Percentiles rank a stretch among this genome's conserved stretches.
phyloP scores from a whole-genome alignment of 2,888 invertebrate species.

The Gymnocheta viridis region DNA sequence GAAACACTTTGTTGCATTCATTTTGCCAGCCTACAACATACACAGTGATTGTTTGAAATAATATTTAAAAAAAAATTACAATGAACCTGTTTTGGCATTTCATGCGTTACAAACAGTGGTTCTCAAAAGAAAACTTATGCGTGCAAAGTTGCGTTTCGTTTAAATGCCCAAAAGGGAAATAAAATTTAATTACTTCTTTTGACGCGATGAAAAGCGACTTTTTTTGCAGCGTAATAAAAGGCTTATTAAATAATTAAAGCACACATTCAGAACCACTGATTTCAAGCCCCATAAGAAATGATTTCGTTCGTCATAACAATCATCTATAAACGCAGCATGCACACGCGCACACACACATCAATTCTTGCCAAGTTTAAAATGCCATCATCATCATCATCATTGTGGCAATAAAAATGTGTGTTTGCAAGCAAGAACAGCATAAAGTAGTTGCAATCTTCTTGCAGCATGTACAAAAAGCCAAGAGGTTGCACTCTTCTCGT shows the following conservation, averaged over 20 bases:
- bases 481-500: conserved; percentile 20
- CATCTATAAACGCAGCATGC: background rate
- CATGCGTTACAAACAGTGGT: conserved; percentile 45
- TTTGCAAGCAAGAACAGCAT: conserved; percentile 5
- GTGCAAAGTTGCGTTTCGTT: background rate
- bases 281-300: background rate
- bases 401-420: conserved; percentile 13
- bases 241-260: conserved; percentile 20
- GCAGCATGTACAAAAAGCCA: conserved; percentile 19
- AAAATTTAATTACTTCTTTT: conserved; percentile 3
- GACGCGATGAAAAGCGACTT: background rate
- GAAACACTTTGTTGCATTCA: conserved; percentile 16
- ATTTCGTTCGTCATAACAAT: conserved; percentile 45
- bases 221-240: background rate
- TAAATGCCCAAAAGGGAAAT: background rate
- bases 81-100: conserved; percentile 57
- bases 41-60: conserved; percentile 6
- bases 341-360: background rate
- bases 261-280: conserved; percentile 24
- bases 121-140: background rate
- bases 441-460: conserved; percentile 38
- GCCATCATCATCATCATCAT: conserved; percentile 7
- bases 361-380: conserved; percentile 36
- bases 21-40: conserved; percentile 30
- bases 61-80: background rate